These are phyloP conservation scores for Malthinus seriepunctatus DNA, from an alignment of 2,888 invertebrate genomes.

Conservation along the genomic window DNA sequence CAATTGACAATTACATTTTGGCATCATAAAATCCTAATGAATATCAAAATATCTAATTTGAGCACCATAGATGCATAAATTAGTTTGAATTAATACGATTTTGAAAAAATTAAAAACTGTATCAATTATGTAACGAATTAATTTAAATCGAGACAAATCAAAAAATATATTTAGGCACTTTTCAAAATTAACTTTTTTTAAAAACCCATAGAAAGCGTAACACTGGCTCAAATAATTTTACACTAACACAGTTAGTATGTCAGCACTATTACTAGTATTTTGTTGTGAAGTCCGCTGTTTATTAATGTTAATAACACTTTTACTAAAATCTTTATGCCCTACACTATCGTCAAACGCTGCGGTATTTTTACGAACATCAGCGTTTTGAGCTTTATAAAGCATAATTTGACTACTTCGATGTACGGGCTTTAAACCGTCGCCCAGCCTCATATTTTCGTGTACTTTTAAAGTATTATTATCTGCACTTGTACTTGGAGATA, in stretches of 20 bases:
- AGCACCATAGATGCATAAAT: no score
- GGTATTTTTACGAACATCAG: constrained; percentile 83
- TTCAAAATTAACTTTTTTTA: neutral
- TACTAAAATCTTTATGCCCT: constrained; percentile 74
- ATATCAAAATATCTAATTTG: no score
- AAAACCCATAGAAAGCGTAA: constrained; percentile 10
- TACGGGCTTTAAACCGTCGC: constrained; percentile 51
- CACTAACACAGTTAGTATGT: constrained; percentile 62
- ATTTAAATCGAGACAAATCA: neutral
- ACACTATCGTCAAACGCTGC: constrained; percentile 63
- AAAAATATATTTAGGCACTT: neutral
- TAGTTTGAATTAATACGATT: no score
- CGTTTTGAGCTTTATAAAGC: constrained; percentile 83
- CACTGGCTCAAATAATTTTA: constrained; percentile 46
- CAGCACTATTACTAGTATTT: constrained; percentile 48
- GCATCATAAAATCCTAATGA: no score
- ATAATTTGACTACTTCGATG: constrained; percentile 66
- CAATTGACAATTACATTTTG: no score
- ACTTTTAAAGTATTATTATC: constrained; percentile 42
- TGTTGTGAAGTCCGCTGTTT: constrained; percentile 54
- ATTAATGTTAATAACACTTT: constrained; percentile 68
- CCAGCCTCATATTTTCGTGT: constrained; percentile 40
- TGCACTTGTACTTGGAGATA: constrained; percentile 54
- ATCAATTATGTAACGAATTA: no score
- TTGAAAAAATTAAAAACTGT: no score